These are phyloP conservation scores for Nudaria mundana DNA, from an alignment of 2,888 invertebrate species.

Conservation along the genomic window DNA sequence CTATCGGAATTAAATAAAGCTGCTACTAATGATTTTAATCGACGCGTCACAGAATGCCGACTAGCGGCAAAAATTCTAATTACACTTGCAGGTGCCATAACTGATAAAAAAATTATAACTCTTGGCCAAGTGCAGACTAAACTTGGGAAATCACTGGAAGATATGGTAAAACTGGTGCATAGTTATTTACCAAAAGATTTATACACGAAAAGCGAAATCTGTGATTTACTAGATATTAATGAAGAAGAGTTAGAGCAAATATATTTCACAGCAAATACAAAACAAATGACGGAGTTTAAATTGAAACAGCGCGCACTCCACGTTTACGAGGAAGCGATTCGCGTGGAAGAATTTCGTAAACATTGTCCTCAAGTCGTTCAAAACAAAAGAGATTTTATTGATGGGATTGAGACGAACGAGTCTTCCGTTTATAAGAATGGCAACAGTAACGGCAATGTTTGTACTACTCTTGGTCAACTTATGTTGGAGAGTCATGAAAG, in stretches of 20 bases:
- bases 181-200: conserved; percentile 83
- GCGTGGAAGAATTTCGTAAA: conserved; percentile 89
- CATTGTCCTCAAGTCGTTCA: conserved; percentile 73
- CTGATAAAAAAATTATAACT: conserved; percentile 84
- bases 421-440: conserved; percentile 25
- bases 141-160: conserved; percentile 82
- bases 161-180: conserved; percentile 86
- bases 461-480: conserved; percentile 84
- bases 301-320: conserved; percentile 93
- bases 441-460: conserved; percentile 60
- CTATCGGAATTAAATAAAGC: conserved; percentile 95
- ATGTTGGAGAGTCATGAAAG: conserved; percentile 96
- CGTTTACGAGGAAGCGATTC: conserved; percentile 93
- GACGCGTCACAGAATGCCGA: conserved; percentile 96
- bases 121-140: conserved; percentile 88
- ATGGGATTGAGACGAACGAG: conserved; percentile 38
- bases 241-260: conserved; percentile 81
- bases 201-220: conserved; percentile 87
- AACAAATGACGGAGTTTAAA: conserved; percentile 87
- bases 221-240: conserved; percentile 79
- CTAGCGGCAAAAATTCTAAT: conserved; percentile 90
- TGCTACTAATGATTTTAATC: conserved; percentile 94
- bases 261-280: conserved; percentile 76
- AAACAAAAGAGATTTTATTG: conserved; percentile 40
- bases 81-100: conserved; percentile 54